Conservation (phyloP, 2,797 vertebrate genomes). For the Otolemur crassicaudatus region DNA sequence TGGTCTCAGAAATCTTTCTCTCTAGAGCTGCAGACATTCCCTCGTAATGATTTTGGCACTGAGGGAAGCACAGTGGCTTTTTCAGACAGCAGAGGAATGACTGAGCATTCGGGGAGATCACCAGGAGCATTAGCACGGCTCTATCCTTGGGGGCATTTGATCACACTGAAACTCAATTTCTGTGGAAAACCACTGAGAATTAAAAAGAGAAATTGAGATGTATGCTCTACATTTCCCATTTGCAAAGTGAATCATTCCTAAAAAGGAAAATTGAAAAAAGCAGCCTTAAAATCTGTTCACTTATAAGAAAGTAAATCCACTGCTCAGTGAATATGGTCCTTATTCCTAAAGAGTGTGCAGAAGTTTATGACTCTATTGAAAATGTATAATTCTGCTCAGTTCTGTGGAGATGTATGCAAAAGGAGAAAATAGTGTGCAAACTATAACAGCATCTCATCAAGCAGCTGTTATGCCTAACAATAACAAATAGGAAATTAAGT, state of each 20-base stretch:
- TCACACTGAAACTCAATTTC: background rate
- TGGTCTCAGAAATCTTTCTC: background rate
- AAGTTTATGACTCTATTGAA: background rate
- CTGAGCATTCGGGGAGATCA: background rate
- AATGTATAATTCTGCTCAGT: background rate
- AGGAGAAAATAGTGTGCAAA: background rate
- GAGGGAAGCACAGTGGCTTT: background rate
- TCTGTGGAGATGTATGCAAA: background rate
- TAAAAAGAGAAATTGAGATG: background rate
- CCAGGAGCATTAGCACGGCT: background rate
- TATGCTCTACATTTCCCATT: background rate
- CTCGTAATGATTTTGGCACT: background rate
- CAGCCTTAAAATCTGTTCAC: background rate
- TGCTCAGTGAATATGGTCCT: background rate
- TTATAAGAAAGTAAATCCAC: background rate
- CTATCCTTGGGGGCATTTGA: background rate
- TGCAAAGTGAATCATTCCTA: background rate
- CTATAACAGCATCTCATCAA: background rate
- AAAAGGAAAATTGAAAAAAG: background rate
- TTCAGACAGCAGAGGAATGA: background rate
- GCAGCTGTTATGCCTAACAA: background rate
- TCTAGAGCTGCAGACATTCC: no score
- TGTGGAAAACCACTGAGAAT: background rate
- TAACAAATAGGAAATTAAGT: constrained; percentile 1
- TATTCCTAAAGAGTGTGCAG: background rate